These are phyloP conservation scores for Scotopteryx bipunctaria DNA, from an alignment of 2,888 invertebrate genomes.

Conservation along the genomic window DNA sequence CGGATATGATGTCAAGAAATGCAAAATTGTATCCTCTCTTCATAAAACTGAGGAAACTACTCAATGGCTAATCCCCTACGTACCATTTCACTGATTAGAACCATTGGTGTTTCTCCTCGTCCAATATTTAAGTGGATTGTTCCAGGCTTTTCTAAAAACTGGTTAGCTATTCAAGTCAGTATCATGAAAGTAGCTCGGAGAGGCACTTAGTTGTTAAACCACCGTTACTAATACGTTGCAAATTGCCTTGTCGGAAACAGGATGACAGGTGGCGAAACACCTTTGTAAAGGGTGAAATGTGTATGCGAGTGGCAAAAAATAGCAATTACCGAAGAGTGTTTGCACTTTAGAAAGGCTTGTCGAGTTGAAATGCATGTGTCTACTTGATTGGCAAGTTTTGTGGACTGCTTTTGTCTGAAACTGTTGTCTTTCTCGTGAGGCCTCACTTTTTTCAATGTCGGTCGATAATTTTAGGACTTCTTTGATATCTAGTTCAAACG, in stretches of 20 bases:
- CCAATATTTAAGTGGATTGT: too few relatives aligned
- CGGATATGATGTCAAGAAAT: too few relatives aligned
- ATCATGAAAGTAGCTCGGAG: constrained; percentile 15
- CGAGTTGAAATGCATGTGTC: constrained; percentile 3
- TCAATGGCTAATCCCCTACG: too few relatives aligned
- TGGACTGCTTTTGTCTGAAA: constrained; percentile 1
- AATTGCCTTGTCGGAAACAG: constrained; percentile 41
- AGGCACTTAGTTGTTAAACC: constrained; percentile 22
- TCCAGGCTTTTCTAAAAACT: constrained; percentile 5
- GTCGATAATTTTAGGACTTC: neutral
- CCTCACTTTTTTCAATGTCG: neutral
- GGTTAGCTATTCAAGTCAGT: constrained; percentile 9
- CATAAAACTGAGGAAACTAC: too few relatives aligned
- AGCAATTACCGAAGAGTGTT: constrained; percentile 10
- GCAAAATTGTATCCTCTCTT: too few relatives aligned
- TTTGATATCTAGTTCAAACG: neutral
- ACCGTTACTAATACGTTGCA: constrained; percentile 34
- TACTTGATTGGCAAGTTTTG: constrained; percentile 7
- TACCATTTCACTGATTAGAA: too few relatives aligned
- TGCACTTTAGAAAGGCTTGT: constrained; percentile 20
- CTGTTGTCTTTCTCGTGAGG: neutral
- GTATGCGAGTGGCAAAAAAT: constrained; percentile 30
- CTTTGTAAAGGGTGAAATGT: constrained; percentile 40
- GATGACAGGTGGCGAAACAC: constrained; percentile 50
- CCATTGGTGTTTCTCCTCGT: neutral